Base-by-base conservation (phyloP, 2,797 vertebrate genomes). In the Karalla daura region DNA sequence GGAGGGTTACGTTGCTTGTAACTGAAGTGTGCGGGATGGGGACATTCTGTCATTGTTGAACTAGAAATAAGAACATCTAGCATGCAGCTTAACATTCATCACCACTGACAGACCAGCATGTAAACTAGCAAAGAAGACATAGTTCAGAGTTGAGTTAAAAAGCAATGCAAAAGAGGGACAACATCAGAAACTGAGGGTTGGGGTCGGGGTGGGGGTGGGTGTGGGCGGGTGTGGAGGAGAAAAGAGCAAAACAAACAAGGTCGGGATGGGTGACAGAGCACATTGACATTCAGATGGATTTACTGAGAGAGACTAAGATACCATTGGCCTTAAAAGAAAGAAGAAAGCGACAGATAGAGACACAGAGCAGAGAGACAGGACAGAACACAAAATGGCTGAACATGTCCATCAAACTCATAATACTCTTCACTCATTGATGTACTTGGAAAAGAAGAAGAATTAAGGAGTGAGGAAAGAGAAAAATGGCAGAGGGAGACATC, bases 401-500 rank as follows among this genome's bases (percentile, higher is more conserved):
- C 45, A 72, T 62, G 63, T 77, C 46, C 71, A 78, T 68, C 68
- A 72, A 60, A 88, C 76, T 80, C 43, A 87, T 43, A 84, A 74
- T 21, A 80, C 64, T 63, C 55, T 77, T 89, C 76, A 87, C 74
- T 82, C 30, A 68, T 60, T 58, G 69, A 86, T 86, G 74, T 73
- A 80, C 68, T 88, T 77, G 35, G 35, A 20, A 23, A 43, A 79
- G 67, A 83, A 80, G 85, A 94, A 74, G 46, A 81, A 82, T 77
- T 76, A 82, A 72, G 75, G 68, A 65, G 78, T 82, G 78, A 86
- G 76, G 77, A 81, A 94, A 92, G 80, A 94, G 92, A 94, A 94
- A 91, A 94, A 95, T 92, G 94, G 95, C 92, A 95, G 95, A 94
- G 95, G 94, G 95, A 95, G 93, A 96, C 96, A 98, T 97, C 96